These are phyloP conservation scores for Anhinga anhinga DNA, from an alignment of 2,113 vertebrate species.

Conservation along the genomic window DNA sequence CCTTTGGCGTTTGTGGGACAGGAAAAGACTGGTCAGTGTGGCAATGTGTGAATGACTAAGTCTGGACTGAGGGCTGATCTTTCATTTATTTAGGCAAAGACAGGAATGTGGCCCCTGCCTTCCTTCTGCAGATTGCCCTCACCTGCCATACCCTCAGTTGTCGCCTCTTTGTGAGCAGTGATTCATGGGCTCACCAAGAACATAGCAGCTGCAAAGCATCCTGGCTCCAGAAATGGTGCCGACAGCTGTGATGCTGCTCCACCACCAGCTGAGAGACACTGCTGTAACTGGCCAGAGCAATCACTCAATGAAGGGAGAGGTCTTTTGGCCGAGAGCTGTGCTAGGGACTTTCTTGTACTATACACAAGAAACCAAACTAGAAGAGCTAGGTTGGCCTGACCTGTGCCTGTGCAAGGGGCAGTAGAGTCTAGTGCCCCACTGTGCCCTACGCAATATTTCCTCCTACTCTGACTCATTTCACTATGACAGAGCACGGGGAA, in stretches of 20 bases:
- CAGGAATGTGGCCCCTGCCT: neutral
- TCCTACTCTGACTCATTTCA: neutral
- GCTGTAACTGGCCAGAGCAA: neutral
- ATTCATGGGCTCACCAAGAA: neutral
- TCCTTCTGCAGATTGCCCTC: neutral
- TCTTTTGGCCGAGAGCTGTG: neutral
- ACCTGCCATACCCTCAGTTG: neutral
- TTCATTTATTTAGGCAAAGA: neutral
- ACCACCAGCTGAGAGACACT: neutral
- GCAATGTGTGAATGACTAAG: neutral
- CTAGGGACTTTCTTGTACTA: neutral
- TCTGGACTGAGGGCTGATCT: neutral
- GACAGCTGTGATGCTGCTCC: neutral
- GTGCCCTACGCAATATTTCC: accelerated
- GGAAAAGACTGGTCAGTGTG: neutral
- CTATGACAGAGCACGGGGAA: neutral
- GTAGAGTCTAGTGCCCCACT: neutral
- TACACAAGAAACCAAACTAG: neutral
- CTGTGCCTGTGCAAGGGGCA: neutral
- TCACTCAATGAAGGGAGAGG: neutral
- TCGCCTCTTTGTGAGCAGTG: neutral
- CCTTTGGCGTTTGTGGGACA: neutral
- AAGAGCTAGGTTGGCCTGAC: neutral
- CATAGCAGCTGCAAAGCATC: neutral
- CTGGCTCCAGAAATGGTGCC: neutral